Conservation (phyloP, 1,140 invertebrate species). For the Papilio dardanus region DNA sequence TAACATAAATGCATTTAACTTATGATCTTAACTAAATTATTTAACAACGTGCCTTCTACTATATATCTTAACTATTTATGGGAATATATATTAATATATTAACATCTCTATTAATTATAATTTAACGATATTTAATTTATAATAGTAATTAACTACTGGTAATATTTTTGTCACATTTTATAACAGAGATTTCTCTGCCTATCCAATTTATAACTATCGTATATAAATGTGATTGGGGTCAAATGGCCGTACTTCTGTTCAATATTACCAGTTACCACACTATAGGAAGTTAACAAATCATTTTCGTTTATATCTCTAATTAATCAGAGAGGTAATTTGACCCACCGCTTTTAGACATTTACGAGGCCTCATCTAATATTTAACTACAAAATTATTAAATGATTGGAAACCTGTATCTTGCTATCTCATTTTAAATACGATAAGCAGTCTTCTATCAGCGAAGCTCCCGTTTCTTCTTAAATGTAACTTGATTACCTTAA, state of each 20-base stretch:
- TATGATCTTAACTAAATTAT: conserved; percentile 14
- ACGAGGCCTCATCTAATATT: background rate
- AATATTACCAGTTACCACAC: background rate
- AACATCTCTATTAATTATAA: background rate
- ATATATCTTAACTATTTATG: background rate
- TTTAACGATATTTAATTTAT: background rate
- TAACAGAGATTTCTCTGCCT: background rate
- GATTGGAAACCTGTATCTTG: no score
- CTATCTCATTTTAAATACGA: no score
- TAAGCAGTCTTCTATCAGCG: no score
- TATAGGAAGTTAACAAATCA: conserved; percentile 8
- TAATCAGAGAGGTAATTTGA: conserved; percentile 10
- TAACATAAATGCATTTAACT: background rate
- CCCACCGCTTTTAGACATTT: conserved; percentile 5
- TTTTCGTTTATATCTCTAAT: conserved; percentile 24
- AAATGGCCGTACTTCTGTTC: background rate
- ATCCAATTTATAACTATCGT: background rate
- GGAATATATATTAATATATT: background rate
- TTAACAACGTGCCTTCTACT: background rate
- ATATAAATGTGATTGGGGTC: background rate
- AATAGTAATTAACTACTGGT: background rate
- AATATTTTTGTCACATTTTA: background rate
- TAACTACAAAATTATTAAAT: conserved; percentile 17
- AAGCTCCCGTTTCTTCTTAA: no score
- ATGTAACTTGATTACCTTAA: no score